phyloP scores from a whole-genome alignment of 2,888 invertebrate species.

The Ochlodes sylvanus region DNA sequence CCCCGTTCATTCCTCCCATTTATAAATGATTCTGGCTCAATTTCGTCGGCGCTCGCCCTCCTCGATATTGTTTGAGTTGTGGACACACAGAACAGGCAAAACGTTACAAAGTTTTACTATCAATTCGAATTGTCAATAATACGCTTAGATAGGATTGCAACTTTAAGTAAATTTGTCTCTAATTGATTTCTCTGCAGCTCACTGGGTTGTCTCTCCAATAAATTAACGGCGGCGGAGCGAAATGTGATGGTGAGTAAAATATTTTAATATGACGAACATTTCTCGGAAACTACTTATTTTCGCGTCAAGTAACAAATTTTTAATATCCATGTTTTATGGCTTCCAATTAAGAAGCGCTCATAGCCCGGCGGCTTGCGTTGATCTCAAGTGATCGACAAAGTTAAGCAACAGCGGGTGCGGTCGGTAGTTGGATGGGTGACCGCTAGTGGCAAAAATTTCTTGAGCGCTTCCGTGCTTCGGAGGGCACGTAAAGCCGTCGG shows the following conservation, averaged over 20 bases:
- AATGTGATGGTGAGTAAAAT: not conserved
- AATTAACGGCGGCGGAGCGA: not conserved
- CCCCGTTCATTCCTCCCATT: slow-evolving; percentile 57
- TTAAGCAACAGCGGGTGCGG: no score
- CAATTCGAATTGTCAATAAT: slow-evolving; percentile 7
- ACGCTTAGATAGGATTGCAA: slow-evolving; percentile 7
- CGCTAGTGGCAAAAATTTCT: no score
- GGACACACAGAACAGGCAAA: slow-evolving; percentile 46
- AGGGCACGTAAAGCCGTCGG: no score
- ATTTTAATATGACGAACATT: not conserved
- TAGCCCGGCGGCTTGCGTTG: no score
- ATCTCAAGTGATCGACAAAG: no score
- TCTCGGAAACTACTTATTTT: no score
- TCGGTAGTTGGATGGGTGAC: no score
- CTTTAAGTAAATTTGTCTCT: not conserved
- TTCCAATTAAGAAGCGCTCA: no score
- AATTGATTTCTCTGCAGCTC: slow-evolving; percentile 2
- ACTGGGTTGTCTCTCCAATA: not conserved
- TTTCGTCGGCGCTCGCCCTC: slow-evolving; percentile 64
- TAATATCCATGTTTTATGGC: no score
- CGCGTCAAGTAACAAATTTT: no score
- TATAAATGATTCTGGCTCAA: slow-evolving; percentile 82
- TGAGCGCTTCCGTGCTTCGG: no score
- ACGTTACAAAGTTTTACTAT: slow-evolving; percentile 12
- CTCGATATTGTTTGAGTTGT: slow-evolving; percentile 75